These are phyloP conservation scores for Acropora yongei DNA, from an alignment of 64 coral and sea anemone genomes.

Conservation along the genomic window DNA sequence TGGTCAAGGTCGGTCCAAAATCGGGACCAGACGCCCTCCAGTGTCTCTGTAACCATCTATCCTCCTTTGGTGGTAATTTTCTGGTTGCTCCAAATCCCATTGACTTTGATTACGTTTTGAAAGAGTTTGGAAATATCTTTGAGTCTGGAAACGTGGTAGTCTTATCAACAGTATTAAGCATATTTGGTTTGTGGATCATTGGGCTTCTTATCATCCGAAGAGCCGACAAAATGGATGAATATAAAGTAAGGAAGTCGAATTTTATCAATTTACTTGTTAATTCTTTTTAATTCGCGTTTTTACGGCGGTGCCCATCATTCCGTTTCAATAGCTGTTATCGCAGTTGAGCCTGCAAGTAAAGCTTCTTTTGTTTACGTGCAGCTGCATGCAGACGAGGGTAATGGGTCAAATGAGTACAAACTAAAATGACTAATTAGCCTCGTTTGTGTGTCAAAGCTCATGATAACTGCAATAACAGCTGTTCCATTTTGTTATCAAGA, in stretches of 20 bases:
- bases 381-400: too few relatives aligned
- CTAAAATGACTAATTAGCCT: too few relatives aligned
- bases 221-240: conserved; percentile 76
- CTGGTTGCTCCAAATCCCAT: conserved; percentile 92
- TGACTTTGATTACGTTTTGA: conserved; percentile 82
- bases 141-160: conserved; percentile 87
- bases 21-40: conserved; percentile 54
- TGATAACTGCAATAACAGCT: too few relatives aligned
- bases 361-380: too few relatives aligned
- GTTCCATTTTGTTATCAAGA: too few relatives aligned
- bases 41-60: conserved; percentile 83
- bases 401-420: too few relatives aligned
- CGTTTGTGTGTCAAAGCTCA: too few relatives aligned
- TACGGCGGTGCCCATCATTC: too few relatives aligned
- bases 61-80: conserved; percentile 92
- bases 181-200: conserved; percentile 80
- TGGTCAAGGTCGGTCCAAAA: conserved; percentile 57
- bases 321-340: too few relatives aligned
- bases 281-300: too few relatives aligned
- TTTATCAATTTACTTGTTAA: neutral
- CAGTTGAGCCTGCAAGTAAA: too few relatives aligned
- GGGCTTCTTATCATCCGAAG: conserved; percentile 71
- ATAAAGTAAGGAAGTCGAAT: conserved; percentile 58
- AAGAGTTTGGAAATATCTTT: conserved; percentile 64
- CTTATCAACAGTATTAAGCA: conserved; percentile 54